phyloP scores from a whole-genome alignment of 2,797 vertebrate genomes.

The Labroides dimidiatus region DNA sequence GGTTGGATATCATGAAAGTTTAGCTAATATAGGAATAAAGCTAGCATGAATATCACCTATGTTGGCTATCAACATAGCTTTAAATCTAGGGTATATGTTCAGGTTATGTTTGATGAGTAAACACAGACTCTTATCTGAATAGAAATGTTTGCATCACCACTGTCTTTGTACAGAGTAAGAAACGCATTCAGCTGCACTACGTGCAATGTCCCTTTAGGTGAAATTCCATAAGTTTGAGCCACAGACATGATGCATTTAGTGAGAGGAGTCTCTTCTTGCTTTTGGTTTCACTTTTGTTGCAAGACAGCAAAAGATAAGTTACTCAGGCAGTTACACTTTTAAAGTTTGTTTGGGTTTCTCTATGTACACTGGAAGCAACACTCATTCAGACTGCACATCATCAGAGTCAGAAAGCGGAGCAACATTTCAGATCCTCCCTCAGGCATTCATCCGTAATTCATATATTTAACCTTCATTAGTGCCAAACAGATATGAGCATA shows the following conservation, averaged over 20 bases:
- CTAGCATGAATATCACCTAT: too few relatives aligned
- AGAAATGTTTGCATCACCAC: slow-evolving; percentile 23
- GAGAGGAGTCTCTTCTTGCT: slow-evolving; percentile 66
- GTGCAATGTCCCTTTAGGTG: slow-evolving; percentile 58
- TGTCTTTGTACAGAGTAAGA: slow-evolving; percentile 33
- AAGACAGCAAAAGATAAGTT: slow-evolving; percentile 84
- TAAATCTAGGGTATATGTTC: slow-evolving; percentile 6
- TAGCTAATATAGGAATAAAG: background rate
- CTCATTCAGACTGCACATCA: slow-evolving; percentile 60
- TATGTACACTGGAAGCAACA: slow-evolving; percentile 75
- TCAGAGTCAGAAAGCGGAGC: slow-evolving; percentile 62
- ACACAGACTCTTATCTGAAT: slow-evolving; percentile 20
- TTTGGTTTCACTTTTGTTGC: slow-evolving; percentile 77
- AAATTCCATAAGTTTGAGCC: slow-evolving; percentile 59
- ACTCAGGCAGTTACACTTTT: slow-evolving; percentile 83
- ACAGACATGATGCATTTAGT: slow-evolving; percentile 82
- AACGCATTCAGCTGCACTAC: slow-evolving; percentile 13
- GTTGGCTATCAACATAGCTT: slow-evolving; percentile 17
- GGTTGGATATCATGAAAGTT: background rate
- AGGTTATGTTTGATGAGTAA: slow-evolving; percentile 3
- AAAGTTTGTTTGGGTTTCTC: slow-evolving; percentile 75
- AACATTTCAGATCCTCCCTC: slow-evolving; percentile 27
- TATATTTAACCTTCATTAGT: slow-evolving; percentile 33
- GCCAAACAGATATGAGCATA: slow-evolving; percentile 47
- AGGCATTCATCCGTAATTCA: slow-evolving; percentile 40